Evolutionary conservation across 53 echinoderm and acorn worm genomes (phyloP), one percentile per base, ranked within the genome.

Genomic region (Crossaster papposus): DNA sequence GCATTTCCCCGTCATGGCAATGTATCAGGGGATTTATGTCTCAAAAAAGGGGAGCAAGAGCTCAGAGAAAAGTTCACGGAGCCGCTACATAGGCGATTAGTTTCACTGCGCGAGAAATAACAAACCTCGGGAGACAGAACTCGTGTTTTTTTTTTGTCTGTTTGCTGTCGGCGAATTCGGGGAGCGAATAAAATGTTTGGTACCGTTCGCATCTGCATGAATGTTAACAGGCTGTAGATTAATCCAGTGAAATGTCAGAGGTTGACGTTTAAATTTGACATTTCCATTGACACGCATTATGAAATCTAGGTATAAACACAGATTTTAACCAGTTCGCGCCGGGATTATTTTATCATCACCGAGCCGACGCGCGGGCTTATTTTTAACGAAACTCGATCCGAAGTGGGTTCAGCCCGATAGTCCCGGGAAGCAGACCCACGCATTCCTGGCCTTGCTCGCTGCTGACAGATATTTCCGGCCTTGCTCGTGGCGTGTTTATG

Each of bases 1-100:
- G 70, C 50, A 83, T 70, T 18, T 70, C 14, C 29, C 71, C n/a
- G 83, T 70, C 68, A n/a, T n/a, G n/a, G n/a, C n/a, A n/a, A n/a
- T 83, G 83, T 30, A 70, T 17, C 28, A 70, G 18, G 53, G 71
- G 50, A 65, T 65, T 65, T 82, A 33, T 11, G 24, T 64, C 65
- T 34, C 64, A 7, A 10, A 26, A n/a, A 82, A 23, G 65, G 77
- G 65, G 18, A 54, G 32, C 36, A 54, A 54, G 9, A 8, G 31
- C 30, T 24, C 33, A 7, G 20, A 33, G 31, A 44, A 38, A 44
- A 83, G 36, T 70, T 64, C 28, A 38, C 50, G 24, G 51, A 26
- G 1, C 71, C 15, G 70, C 14, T 51, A 70, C 51, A 26, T 50
- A 71, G 70, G 26, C 50, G 51, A 83, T 83, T 50, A 70, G 70